Percentiles rank a stretch among this genome's conserved stretches.
These are phyloP conservation scores for Solenodon paradoxus DNA, from an alignment of 2,113 vertebrate species.

Conservation along the genomic window DNA sequence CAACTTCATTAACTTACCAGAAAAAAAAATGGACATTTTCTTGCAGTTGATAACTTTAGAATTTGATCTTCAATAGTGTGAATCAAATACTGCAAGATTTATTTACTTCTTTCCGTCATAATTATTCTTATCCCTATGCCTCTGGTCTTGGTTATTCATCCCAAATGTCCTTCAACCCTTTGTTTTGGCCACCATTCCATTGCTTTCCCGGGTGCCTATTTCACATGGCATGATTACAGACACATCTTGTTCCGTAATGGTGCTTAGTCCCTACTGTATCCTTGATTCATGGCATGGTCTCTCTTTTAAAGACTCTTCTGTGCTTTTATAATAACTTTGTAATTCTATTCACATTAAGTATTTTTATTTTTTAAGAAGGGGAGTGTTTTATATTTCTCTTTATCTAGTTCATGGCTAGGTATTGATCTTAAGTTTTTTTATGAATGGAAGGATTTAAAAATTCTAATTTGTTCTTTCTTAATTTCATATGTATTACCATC, in stretches of 20 bases:
- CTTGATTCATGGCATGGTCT: not conserved
- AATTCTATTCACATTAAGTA: not conserved
- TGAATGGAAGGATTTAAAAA: not conserved
- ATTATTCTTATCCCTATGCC: not conserved
- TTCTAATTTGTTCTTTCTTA: not conserved
- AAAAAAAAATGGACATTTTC: not conserved
- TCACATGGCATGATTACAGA: not conserved
- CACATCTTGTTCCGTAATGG: rapidly evolving
- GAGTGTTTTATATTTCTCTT: not conserved
- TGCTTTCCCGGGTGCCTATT: not conserved
- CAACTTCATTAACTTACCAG: not conserved
- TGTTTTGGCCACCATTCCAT: rapidly evolving
- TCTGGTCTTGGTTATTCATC: not conserved
- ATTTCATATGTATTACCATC: not conserved
- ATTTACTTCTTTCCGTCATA: not conserved
- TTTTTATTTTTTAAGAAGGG: not conserved
- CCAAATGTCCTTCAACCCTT: not conserved
- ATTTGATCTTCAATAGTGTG: not conserved
- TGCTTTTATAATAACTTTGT: not conserved
- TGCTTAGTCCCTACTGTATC: not conserved
- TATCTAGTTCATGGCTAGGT: not conserved
- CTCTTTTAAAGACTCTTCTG: not conserved
- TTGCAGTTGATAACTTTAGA: not conserved
- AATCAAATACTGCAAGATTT: not conserved
- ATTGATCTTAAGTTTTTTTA: not conserved